Base-by-base conservation (phyloP, 2,888 invertebrate genomes). In the Nipponacmea schrenckii region DNA sequence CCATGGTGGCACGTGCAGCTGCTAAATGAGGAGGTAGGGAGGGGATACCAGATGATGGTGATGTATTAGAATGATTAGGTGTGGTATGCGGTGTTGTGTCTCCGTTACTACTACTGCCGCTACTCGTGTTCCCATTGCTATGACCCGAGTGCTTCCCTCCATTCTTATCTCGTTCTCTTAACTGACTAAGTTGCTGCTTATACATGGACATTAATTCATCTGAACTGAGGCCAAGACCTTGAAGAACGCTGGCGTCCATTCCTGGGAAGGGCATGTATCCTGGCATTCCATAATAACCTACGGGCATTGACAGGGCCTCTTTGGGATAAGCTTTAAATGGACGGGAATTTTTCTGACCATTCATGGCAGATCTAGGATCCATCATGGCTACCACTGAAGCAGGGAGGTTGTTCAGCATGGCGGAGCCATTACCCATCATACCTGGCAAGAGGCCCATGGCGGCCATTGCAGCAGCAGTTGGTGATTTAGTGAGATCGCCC, bases 301-400 rank as follows among this genome's bases (percentile, higher is more conserved):
- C 85, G 2, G 86, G 84, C 71, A 94, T 85, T 62, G 91, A 90
- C 31, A 93, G 83, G 0, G 93, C 92, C 85, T 93, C 93, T 77
- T 93, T 92, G 0, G 94, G 93, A 83, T 93, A 94, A 0, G 93
- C 93, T 76, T 88, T 89, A 76, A 89, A 89, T 17, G 89, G 89
- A 69, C 89, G 84, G 68, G 82, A 81, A 17, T 74, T 77, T 68
- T 82, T 84, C 31, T 72, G 56, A 44, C 75, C 71, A 62, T 70
- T 67, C 44, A 15, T 46, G 20, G 65, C 39, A n/a, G 24, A 45
- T 64, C 65, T 64, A 39, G 67, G 65, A 27, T 70, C 66, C 62
- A 48, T 65, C 39, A 67, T 44, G 12, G 67, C 62, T 7, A 69
- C 69, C 8, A 67, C 67, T 2, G 67, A 63, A 45, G 70, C 48